Evolutionary conservation across 2,888 invertebrate species (phyloP).

Genomic region (Cantharis flavilabris): DNA sequence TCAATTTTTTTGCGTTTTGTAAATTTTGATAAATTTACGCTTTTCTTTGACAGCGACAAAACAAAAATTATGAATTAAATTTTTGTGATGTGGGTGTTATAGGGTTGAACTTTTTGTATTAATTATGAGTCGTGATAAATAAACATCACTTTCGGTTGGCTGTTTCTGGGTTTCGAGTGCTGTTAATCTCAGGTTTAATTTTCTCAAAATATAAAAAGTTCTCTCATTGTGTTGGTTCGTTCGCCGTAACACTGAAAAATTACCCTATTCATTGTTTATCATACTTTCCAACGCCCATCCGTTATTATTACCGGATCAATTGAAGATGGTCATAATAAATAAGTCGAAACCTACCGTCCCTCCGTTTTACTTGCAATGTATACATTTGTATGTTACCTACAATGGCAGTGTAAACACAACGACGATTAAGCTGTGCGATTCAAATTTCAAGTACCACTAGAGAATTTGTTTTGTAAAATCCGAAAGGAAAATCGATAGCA

Average conservation of each 20-base stretch:
- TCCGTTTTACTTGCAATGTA: not conserved
- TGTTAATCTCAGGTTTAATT: not conserved
- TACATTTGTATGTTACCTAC: not conserved
- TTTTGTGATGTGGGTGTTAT: not conserved
- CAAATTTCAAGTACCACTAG: not conserved
- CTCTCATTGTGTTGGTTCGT: not conserved
- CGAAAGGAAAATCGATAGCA: not conserved
- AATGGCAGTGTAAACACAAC: not conserved
- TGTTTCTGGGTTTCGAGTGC: not conserved
- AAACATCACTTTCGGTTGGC: not conserved
- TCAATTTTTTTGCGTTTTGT: not conserved
- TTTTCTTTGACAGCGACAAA: not conserved
- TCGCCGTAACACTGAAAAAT: not conserved
- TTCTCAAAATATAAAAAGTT: not conserved
- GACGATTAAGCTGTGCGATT: not conserved
- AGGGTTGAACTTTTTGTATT: not conserved
- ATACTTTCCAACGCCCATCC: not conserved
- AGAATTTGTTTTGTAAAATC: not conserved
- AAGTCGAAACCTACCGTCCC: not conserved
- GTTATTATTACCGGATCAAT: not conserved
- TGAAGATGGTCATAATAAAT: not conserved
- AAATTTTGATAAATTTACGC: not conserved
- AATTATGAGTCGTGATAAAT: not conserved
- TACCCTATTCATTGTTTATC: not conserved
- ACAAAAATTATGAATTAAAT: not conserved